phyloP scores from a whole-genome alignment of 23 tunicate species.

The Clavelina lepadiformis region DNA sequence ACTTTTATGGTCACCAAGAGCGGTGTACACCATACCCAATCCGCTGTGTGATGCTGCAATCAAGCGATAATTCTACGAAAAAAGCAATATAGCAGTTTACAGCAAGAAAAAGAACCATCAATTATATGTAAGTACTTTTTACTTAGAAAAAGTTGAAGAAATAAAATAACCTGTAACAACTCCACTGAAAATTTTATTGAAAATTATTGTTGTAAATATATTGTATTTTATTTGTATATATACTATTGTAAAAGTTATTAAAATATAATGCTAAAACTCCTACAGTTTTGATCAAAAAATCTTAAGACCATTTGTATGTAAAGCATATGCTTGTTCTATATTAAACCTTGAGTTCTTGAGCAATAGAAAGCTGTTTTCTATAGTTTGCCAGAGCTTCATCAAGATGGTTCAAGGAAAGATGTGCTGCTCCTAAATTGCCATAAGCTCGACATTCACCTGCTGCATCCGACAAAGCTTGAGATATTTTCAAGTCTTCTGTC shows the following conservation, averaged over 20 bases:
- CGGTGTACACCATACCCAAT: slow-evolving; percentile 44
- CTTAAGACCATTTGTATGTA: not conserved
- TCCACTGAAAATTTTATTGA: too few relatives aligned
- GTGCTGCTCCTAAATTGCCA: slow-evolving; percentile 78
- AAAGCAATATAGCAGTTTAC: too few relatives aligned
- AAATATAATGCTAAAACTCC: too few relatives aligned
- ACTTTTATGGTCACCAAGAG: slow-evolving; percentile 21
- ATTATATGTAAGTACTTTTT: too few relatives aligned
- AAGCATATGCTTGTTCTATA: too few relatives aligned
- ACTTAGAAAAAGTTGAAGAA: too few relatives aligned
- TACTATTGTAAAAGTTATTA: too few relatives aligned
- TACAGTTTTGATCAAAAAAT: not conserved
- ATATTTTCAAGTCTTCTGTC: slow-evolving; percentile 74
- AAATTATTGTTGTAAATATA: too few relatives aligned
- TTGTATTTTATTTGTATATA: too few relatives aligned
- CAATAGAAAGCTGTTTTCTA: slow-evolving; percentile 51
- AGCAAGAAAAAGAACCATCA: too few relatives aligned
- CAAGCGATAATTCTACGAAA: too few relatives aligned
- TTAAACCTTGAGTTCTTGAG: slow-evolving; percentile 35
- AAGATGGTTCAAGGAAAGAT: slow-evolving; percentile 19
- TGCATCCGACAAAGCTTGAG: slow-evolving; percentile 35
- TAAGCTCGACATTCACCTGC: slow-evolving; percentile 77
- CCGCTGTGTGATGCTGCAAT: slow-evolving; percentile 55
- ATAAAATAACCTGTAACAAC: too few relatives aligned
- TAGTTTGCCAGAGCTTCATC: slow-evolving; percentile 43